Base-by-base conservation (phyloP, 2,888 invertebrate genomes). In the Spodoptera picta region DNA sequence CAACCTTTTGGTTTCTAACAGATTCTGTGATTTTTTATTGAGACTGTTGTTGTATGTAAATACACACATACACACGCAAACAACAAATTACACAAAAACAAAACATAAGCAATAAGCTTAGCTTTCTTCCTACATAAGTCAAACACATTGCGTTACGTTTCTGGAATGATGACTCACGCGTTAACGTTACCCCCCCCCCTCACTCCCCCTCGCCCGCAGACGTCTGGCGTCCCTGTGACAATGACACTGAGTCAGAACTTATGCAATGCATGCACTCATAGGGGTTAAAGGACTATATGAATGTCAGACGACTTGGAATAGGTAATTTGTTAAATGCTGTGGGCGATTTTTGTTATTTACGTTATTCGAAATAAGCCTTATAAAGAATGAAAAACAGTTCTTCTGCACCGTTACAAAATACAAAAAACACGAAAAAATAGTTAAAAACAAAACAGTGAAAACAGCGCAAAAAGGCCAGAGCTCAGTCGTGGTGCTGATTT, bases 121-220 rank as follows among this genome's bases (percentile, higher is more conserved):
- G 51, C 23, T 66, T 49, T 45, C 53, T 27, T 48, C 46, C 53
- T 62, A 54, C 45, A 43, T 51, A 54, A 65, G 76, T 79, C 82
- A 77, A 80, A 74, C 60, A 55, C 60, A 55, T 58, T 59, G 68
- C 71, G 60, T 68, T 65, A 73, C 77, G 79, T 83, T 85, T 82
- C 77, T 74, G 81, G 83, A 81, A 83, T 27, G 59, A 64, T 86
- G 86, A 87, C 71, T 88, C 87, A 88, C 60, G 51, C 51, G 72
- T 75, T 82, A 81, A 77, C 80, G 80, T 82, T 77, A 81, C 79
- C 56, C 53, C 67, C 69, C 71, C 58, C 65, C 46, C 59, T 51
- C 42, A 19, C 19, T 19, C 46, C 63, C 53, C 73, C 50, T 69
- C 77, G 51, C 59, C 23, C 54, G 53, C 70, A 62, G 50, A 60